Evolutionary conservation across 2,797 vertebrate species (phyloP), one percentile per base, ranked within the genome.

Genomic region (Ambastaia sidthimunki): DNA sequence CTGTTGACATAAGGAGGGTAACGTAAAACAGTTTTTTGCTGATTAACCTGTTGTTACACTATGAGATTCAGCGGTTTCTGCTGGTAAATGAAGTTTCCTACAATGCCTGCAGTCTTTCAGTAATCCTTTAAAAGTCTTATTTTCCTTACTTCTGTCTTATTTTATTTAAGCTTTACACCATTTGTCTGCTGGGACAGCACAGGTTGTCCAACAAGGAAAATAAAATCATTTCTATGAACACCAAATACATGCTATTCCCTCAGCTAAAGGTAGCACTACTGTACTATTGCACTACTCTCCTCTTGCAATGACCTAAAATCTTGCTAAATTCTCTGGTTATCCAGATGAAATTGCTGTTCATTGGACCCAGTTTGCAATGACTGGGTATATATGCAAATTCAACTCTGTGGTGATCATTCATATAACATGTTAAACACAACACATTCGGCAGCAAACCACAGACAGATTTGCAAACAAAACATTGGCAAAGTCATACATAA

Each of bases 31-130:
- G 83, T 83, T 76, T 84, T 13, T n/a, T n/a, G 12, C 25, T 55
- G 90, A 92, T 92, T 88, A 87, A 90, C 91, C 87, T 82, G 83
- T 86, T 88, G 86, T 84, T 88, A 89, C 87, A 89, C 83, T 78
- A 74, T 83, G 81, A 87, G 86, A 91, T 83, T 85, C 83, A 28
- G 25, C 31, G 59, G 7, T 34, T 50, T 50, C 66, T 48, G 31
- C 47, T 54, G 70, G 34, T 25, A 41, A 72, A 50, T n/a, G 31
- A 9, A 25, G 9, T 31, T 31, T 21, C 15, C 10, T 10, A 62
- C 59, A 75, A 19, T 3, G 50, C 23, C 21, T n/a, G 71, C 21
- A 54, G 12, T 9, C 9, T 47, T 18, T 37, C 21, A 9, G 48
- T 44, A 70, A 50, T 76, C 77, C 12, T 25, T 77, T 52, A 37